Evolutionary conservation across 2,888 invertebrate species (phyloP).

Genomic region (Dolomedes plantarius): DNA sequence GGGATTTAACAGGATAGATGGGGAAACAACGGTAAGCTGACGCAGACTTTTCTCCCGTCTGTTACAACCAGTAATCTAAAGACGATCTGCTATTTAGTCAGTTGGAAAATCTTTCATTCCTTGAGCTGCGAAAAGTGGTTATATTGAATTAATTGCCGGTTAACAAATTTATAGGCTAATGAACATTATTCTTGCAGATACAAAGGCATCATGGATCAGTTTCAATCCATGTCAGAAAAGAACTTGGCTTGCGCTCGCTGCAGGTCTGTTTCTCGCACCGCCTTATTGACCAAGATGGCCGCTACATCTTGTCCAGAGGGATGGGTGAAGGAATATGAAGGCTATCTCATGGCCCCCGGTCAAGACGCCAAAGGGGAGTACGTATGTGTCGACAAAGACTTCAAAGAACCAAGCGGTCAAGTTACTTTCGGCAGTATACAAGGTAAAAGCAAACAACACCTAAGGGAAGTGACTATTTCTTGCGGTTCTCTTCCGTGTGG

Average conservation of each 20-base stretch:
- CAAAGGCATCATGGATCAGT: constrained; percentile 17
- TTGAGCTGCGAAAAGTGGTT: too few relatives aligned
- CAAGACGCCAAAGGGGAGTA: constrained; percentile 28
- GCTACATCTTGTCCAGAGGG: constrained; percentile 26
- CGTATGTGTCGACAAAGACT: constrained; percentile 48
- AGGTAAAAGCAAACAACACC: neutral
- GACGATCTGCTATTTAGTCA: too few relatives aligned
- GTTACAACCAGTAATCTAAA: too few relatives aligned
- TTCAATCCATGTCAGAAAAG: constrained; percentile 16
- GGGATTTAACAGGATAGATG: too few relatives aligned
- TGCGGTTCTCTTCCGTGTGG: constrained; percentile 47
- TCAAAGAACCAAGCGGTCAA: neutral
- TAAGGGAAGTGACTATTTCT: constrained; percentile 33
- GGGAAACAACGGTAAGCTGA: too few relatives aligned
- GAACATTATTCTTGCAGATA: too few relatives aligned
- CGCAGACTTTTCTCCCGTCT: too few relatives aligned
- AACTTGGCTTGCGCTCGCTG: constrained; percentile 30
- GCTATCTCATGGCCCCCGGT: constrained; percentile 49
- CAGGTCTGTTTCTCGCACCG: constrained; percentile 3
- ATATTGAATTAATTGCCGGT: too few relatives aligned
- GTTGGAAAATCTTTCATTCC: too few relatives aligned
- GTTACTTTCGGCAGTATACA: constrained; percentile 18
- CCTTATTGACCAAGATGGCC: constrained; percentile 5
- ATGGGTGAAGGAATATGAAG: constrained; percentile 59
- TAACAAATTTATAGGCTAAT: too few relatives aligned